Evolutionary conservation across 2,113 vertebrate genomes (phyloP).

Genomic region (Steatornis caripensis): DNA sequence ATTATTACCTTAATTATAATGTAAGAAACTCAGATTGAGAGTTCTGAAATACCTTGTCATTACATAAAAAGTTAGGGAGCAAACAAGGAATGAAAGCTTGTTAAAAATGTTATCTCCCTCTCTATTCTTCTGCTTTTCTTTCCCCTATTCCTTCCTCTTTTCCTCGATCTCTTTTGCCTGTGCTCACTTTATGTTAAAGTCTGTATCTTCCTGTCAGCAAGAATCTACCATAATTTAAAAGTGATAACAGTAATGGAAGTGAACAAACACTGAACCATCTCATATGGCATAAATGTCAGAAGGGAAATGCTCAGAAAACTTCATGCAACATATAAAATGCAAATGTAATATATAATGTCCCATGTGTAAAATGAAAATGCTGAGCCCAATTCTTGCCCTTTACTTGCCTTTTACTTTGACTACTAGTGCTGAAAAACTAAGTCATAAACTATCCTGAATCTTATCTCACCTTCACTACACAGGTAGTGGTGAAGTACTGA

Average conservation of each 20-base stretch:
- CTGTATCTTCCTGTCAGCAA: not conserved
- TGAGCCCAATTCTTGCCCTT: slow-evolving; percentile 23
- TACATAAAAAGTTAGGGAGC: not conserved
- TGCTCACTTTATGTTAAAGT: not conserved
- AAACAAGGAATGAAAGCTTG: not conserved
- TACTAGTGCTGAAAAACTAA: slow-evolving; percentile 3
- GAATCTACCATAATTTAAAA: not conserved
- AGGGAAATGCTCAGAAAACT: slow-evolving; percentile 10
- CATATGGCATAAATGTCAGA: not conserved
- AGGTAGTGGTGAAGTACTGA: not conserved
- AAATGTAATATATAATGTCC: slow-evolving; percentile 21
- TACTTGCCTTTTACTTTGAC: slow-evolving; percentile 27
- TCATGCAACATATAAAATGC: slow-evolving; percentile 10
- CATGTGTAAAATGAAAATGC: slow-evolving; percentile 27
- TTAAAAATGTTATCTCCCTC: not conserved
- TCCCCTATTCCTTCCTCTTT: not conserved
- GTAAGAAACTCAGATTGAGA: not conserved
- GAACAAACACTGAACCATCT: not conserved
- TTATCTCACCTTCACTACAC: not conserved
- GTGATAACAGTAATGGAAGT: not conserved
- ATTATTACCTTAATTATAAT: too few species aligned
- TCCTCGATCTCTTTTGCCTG: not conserved
- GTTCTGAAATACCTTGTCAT: not conserved
- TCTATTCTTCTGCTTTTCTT: too few species aligned
- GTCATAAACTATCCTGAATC: not conserved